Evolutionary conservation across 1,140 invertebrate genomes (phyloP).

Genomic region (Thalassaphorura encarpata): DNA sequence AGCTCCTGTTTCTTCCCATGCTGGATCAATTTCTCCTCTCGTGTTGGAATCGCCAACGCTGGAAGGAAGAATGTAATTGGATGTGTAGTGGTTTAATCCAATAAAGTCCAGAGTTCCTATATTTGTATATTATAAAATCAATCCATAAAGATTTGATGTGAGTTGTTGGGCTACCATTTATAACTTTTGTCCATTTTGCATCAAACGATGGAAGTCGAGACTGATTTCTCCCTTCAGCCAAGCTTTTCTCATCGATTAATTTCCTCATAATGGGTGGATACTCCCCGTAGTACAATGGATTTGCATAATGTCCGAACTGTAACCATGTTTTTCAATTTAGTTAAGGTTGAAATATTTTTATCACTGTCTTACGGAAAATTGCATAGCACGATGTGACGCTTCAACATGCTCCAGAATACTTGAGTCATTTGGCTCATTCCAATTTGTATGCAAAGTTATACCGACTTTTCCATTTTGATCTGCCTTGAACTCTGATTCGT

Average conservation of each 20-base stretch:
- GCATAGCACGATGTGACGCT: conserved; percentile 17
- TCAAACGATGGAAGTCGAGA: conserved; percentile 45
- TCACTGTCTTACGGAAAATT: conserved; percentile 15
- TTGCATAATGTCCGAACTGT: neutral
- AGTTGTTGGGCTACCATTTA: conserved; percentile 3
- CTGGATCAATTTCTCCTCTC: no score
- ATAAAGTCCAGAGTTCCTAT: conserved; percentile 11
- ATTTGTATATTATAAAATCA: no score
- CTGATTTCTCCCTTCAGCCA: conserved; percentile 40
- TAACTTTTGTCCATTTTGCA: conserved; percentile 31
- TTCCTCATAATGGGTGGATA: conserved; percentile 47
- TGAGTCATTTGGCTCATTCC: conserved; percentile 21
- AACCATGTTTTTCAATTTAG: neutral
- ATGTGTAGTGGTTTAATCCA: conserved; percentile 19
- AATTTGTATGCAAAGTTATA: conserved; percentile 18
- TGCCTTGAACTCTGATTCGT: conserved; percentile 21
- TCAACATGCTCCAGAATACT: conserved; percentile 13
- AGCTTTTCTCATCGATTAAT: conserved; percentile 45
- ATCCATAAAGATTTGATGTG: neutral
- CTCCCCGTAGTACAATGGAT: conserved; percentile 21
- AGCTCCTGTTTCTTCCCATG: no score
- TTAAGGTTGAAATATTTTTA: neutral
- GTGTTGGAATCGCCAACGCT: no score
- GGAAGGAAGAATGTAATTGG: no score
- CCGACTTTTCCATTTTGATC: conserved; percentile 12